These are phyloP conservation scores for Fragum whitleyi DNA, from an alignment of 2,888 invertebrate species.

Conservation along the genomic window DNA sequence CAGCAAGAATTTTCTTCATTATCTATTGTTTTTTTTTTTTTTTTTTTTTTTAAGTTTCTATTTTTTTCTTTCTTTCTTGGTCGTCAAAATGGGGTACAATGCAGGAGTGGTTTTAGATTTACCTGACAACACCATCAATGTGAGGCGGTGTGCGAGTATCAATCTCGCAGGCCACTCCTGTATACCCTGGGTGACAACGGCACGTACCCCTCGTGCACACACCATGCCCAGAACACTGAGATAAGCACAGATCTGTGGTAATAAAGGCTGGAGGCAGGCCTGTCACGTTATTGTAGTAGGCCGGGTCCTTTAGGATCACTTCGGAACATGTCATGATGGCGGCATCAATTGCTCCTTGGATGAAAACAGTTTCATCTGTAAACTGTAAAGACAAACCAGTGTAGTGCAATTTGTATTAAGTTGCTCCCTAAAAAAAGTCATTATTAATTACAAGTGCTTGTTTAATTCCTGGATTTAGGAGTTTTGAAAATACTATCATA, in stretches of 20 bases:
- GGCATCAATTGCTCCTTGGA: slow-evolving; percentile 37
- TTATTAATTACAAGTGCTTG: no score
- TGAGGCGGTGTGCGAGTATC: slow-evolving; percentile 63
- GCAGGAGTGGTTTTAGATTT: no score
- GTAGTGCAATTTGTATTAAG: neutral
- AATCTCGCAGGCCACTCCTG: slow-evolving; percentile 71
- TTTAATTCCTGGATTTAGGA: no score
- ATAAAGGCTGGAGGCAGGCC: slow-evolving; percentile 51
- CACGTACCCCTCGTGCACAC: slow-evolving; percentile 63
- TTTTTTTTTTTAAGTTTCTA: no score
- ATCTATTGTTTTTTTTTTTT: no score
- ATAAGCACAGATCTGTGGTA: slow-evolving; percentile 58
- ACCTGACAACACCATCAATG: slow-evolving; percentile 54
- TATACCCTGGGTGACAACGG: slow-evolving; percentile 61
- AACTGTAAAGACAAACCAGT: no score
- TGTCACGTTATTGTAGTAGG: slow-evolving; percentile 45
- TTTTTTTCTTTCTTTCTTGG: no score
- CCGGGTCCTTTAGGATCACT: slow-evolving; percentile 32
- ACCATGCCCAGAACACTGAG: slow-evolving; percentile 63
- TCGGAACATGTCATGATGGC: slow-evolving; percentile 43
- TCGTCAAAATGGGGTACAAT: no score
- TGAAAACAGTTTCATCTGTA: slow-evolving; percentile 44
- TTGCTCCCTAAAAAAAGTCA: neutral
- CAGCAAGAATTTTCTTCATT: no score
- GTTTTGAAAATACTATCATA: no score